Evolutionary conservation across 2,113 vertebrate genomes (phyloP), one percentile per base, ranked within the genome.

Genomic region (Strix aluco): DNA sequence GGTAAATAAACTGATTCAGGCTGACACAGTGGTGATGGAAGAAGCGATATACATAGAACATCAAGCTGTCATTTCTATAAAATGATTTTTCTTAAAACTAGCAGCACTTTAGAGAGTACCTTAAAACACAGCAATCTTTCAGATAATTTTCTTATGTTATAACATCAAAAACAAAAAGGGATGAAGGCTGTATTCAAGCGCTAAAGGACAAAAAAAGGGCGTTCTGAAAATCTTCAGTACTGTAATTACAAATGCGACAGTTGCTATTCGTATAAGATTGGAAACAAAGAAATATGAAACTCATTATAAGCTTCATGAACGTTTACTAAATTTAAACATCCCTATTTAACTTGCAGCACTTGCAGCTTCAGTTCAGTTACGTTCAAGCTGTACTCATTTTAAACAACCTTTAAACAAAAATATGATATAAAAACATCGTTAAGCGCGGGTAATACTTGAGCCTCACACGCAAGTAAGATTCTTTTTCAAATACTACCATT

Each of bases 1-100:
- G 81, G 34, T 89, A 85, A 96, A 92, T 79, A 93, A 92, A 87
- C n/a, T 65, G 73, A 94, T 89, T 36, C 52, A 71, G 90, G 72
- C 79, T 94, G 93, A 81, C 91, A 85, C 29, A 16, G 66, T 29
- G 70, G 34, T 78, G 77, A 92, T 79, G 49, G 86, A 79, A 97
- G 82, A 90, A 92, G 88, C 72, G 63, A 95, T 95, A 94, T 74
- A 72, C 66, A 69, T 54, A 62, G 85, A 66, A 66, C 79, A 94
- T 67, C 57, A 74, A 95, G 55, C 73, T 96, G 95, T 89, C 89
- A 92, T 80, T 75, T 78, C 80, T 92, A 61, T 6, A 44, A 74
- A 92, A 85, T 81, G 30, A 61, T 26, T 42, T 95, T 84, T 75
- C 59, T 93, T 94, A 5, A 55, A 92, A 81, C 44, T 36, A 59